phyloP scores from a whole-genome alignment of 2,888 invertebrate species.

The Nephrotoma guestfalica region DNA sequence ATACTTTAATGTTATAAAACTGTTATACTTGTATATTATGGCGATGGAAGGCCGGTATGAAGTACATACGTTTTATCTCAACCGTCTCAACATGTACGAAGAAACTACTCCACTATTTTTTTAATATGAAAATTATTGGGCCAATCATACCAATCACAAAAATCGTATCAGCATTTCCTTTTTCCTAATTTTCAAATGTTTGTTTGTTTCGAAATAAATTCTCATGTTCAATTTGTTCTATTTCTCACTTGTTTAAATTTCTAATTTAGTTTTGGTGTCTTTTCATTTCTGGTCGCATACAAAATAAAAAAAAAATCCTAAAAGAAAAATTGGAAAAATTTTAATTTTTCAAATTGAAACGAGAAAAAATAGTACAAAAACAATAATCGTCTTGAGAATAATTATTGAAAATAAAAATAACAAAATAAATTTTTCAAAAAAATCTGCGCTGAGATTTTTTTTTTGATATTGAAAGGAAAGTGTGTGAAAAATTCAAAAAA shows the following conservation, averaged over 20 bases:
- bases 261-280: background rate
- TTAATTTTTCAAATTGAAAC: background rate
- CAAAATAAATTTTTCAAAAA: background rate
- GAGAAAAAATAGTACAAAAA: background rate
- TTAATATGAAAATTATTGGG: too few species aligned
- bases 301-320: background rate
- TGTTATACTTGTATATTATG: too few species aligned
- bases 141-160: background rate
- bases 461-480: background rate
- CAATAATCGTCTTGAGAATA: background rate
- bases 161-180: background rate
- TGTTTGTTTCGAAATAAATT: background rate
- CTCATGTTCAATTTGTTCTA: background rate
- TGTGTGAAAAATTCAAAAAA: background rate
- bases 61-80: too few species aligned
- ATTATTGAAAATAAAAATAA: background rate
- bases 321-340: background rate
- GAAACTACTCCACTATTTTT: background rate
- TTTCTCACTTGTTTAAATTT: background rate
- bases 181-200: background rate
- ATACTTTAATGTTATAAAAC: too few species aligned
- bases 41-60: too few species aligned
- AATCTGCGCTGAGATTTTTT: background rate
- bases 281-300: background rate
- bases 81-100: too few species aligned